phyloP scores from a whole-genome alignment of 2,888 invertebrate species.

The Dicranocentrus wangi region DNA sequence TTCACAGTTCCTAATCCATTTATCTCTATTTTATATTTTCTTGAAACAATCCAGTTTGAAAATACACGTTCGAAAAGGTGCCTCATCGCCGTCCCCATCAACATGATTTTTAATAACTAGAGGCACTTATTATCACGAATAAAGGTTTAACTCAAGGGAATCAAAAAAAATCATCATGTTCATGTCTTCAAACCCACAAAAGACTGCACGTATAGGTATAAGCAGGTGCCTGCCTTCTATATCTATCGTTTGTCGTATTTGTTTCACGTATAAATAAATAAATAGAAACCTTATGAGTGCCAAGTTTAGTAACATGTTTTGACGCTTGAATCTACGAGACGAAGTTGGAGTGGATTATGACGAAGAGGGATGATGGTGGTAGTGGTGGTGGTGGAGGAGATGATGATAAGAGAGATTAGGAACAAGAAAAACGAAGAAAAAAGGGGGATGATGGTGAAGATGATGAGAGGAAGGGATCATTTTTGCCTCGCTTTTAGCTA shows the following conservation, averaged over 20 bases:
- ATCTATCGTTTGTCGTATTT: conserved; percentile 9
- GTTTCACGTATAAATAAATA: conserved; percentile 38
- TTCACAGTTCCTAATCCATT: conserved; percentile 49
- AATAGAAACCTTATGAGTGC: conserved; percentile 29
- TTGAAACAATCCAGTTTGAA: conserved; percentile 44
- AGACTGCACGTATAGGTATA: neutral
- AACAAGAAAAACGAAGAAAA: conserved; percentile 33
- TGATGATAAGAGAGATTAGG: conserved; percentile 52
- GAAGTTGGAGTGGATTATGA: conserved; percentile 28
- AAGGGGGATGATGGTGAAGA: conserved; percentile 29
- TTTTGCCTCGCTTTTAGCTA: neutral
- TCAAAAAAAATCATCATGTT: neutral
- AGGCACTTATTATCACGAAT: conserved; percentile 29
- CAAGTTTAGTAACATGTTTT: conserved; percentile 48
- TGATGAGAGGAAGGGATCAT: conserved; percentile 32
- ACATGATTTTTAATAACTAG: conserved; percentile 50
- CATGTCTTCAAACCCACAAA: neutral
- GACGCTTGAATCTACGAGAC: conserved; percentile 30
- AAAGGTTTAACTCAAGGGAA: conserved; percentile 6
- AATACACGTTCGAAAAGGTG: conserved; percentile 10
- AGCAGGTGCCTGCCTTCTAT: neutral
- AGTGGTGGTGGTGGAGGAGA: conserved; percentile 11
- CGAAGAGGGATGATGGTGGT: conserved; percentile 38
- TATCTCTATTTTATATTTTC: conserved; percentile 45
- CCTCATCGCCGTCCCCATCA: conserved; percentile 37